phyloP scores from a whole-genome alignment of 2,888 invertebrate genomes.

The Embidobia sp. region DNA sequence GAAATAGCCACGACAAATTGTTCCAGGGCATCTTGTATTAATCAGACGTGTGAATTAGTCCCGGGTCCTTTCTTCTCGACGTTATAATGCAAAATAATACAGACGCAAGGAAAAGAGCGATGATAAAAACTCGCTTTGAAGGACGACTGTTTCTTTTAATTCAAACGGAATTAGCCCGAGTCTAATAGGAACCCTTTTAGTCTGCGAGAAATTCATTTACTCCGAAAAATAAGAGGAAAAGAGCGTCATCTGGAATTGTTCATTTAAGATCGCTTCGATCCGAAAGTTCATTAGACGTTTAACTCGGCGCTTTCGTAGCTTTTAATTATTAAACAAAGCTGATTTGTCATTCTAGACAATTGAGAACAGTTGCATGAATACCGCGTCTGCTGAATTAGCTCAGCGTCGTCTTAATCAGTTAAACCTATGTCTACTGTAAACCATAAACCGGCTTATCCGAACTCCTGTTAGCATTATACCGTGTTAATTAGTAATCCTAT shows the following conservation, averaged over 20 bases:
- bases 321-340: constrained; percentile 48
- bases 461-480: constrained; percentile 47
- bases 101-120: constrained; percentile 14
- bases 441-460: constrained; percentile 51
- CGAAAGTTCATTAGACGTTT: constrained; percentile 25
- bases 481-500: constrained; percentile 57
- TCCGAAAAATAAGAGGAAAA: constrained; percentile 22
- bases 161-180: constrained; percentile 52
- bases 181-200: constrained; percentile 50
- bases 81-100: constrained; percentile 31
- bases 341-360: constrained; percentile 45
- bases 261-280: constrained; percentile 32
- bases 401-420: constrained; percentile 56
- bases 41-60: constrained; percentile 15
- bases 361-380: constrained; percentile 30
- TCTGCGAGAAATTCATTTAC: constrained; percentile 51
- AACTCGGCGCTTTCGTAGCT: constrained; percentile 5
- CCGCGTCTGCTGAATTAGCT: constrained; percentile 45
- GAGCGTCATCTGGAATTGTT: constrained; percentile 39
- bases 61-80: not conserved
- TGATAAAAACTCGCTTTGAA: constrained; percentile 46
- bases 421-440: constrained; percentile 59
- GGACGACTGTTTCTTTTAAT: constrained; percentile 42
- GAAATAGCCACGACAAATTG: no score
- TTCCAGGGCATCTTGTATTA: no score